phyloP scores from a whole-genome alignment of 2,888 invertebrate genomes.

The Philereme vetulata region DNA sequence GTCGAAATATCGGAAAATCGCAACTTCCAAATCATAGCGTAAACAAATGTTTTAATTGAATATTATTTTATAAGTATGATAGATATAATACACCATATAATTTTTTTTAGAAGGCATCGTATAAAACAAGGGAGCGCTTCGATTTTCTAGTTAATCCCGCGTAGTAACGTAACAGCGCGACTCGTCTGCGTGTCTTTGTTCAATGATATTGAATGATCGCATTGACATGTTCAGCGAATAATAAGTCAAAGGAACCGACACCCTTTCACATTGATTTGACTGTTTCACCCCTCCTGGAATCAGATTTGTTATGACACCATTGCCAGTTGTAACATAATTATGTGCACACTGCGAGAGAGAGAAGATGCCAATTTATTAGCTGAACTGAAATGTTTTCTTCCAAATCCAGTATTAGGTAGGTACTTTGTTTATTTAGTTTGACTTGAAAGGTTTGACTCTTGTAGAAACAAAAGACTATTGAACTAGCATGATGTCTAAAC shows the following conservation, averaged over 20 bases:
- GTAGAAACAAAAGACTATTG: background rate
- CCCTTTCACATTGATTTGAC: slow-evolving; percentile 29
- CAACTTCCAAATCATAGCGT: background rate
- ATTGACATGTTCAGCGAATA: slow-evolving; percentile 60
- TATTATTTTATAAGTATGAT: no score
- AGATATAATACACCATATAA: slow-evolving; percentile 8
- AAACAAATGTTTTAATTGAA: no score
- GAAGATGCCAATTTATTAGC: background rate
- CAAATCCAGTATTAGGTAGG: no score
- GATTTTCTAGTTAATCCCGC: slow-evolving; percentile 31
- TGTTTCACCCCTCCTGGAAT: slow-evolving; percentile 1
- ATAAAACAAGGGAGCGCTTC: slow-evolving; percentile 14
- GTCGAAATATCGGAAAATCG: background rate
- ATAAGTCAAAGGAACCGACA: slow-evolving; percentile 49
- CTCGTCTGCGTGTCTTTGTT: slow-evolving; percentile 47
- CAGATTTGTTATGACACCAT: slow-evolving; percentile 42
- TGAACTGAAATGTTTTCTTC: no score
- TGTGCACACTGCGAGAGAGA: background rate
- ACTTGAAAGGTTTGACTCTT: background rate
- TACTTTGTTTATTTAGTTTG: no score
- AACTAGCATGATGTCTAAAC: background rate
- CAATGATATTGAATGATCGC: slow-evolving; percentile 57
- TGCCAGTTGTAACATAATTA: slow-evolving; percentile 18
- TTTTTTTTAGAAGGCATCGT: background rate
- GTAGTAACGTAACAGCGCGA: slow-evolving; percentile 14